Base-by-base conservation (phyloP, 2,888 invertebrate species). In the Ypsolopha sequella region DNA sequence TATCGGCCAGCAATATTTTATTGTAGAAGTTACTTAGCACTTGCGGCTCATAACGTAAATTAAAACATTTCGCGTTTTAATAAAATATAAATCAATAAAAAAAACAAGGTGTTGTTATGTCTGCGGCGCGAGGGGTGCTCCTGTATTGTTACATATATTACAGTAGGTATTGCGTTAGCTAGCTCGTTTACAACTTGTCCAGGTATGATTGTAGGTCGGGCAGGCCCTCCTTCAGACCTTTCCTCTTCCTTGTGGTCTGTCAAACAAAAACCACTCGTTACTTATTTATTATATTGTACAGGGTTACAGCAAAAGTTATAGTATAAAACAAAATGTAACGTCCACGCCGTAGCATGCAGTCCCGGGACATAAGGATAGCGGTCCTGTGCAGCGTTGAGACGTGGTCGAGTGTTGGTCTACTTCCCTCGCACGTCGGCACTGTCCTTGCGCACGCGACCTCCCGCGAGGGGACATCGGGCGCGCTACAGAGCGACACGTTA, bases 141-240 rank as follows among this genome's bases (percentile, higher is more conserved):
- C 35, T 65, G 69, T 70, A 73, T 70, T 74, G 73, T 75, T 80
- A 78, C 75, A 80, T 82, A 82, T 81, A 77, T 80, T 85, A 84
- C 80, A 84, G 65, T 35, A 70, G 70, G 68, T 73, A 78, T 80
- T 79, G 73, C 61, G 65, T 79, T 79, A 75, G 80, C 81, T 82
- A 82, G 67, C 71, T 65, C 70, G 72, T 79, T 97, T 98, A 99
- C 93, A 99, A 90, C 90, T 99, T 99, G 91, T 99, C 99, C 89
- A 98, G 89, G 88, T 97, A 99, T 90, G 95, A 94, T 73, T 93
- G 87, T 73, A 99, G 90, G 76, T 96, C 95, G 70, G 99, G 99
- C 64, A 99, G 91, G 80, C 96, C 96, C 77, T 98, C 98, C 88
- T 98, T 99, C 76, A 99, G 91, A 85, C 99, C 99, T 91, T 99